Evolutionary conservation across 2,888 invertebrate species (phyloP).

Genomic region (Sesia apiformis): DNA sequence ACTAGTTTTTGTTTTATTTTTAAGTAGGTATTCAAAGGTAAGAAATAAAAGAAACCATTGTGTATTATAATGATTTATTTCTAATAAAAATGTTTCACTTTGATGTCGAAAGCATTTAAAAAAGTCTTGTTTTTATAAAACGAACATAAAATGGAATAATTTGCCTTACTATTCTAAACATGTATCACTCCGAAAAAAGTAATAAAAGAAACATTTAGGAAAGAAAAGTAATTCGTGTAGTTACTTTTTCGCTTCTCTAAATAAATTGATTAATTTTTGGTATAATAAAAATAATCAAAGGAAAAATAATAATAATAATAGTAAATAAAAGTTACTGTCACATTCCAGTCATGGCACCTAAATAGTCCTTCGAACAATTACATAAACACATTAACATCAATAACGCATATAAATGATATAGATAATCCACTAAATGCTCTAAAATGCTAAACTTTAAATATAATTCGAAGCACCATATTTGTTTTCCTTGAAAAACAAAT

Average conservation of each 20-base stretch:
- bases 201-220: not conserved
- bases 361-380: slow-evolving; percentile 21
- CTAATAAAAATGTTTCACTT: not conserved
- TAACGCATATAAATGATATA: not conserved
- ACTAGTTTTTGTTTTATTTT: too few species aligned
- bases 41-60: not conserved
- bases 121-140: not conserved
- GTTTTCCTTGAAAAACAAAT: slow-evolving; percentile 1
- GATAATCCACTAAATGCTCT: slow-evolving; percentile 59
- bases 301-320: slow-evolving; percentile 1
- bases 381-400: slow-evolving; percentile 33
- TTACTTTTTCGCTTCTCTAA: slow-evolving; percentile 3
- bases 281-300: slow-evolving; percentile 3
- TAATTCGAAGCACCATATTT: slow-evolving; percentile 50
- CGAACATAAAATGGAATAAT: not conserved
- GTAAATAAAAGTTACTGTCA: not conserved
- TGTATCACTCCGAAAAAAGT: not conserved
- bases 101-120: not conserved
- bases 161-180: not conserved
- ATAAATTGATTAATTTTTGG: slow-evolving; percentile 11
- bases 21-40: not conserved
- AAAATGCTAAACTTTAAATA: slow-evolving; percentile 52
- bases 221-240: not conserved
- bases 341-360: slow-evolving; percentile 45
- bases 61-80: not conserved